Evolutionary conservation across 2,113 vertebrate species (phyloP).

Genomic region (Riparia riparia): DNA sequence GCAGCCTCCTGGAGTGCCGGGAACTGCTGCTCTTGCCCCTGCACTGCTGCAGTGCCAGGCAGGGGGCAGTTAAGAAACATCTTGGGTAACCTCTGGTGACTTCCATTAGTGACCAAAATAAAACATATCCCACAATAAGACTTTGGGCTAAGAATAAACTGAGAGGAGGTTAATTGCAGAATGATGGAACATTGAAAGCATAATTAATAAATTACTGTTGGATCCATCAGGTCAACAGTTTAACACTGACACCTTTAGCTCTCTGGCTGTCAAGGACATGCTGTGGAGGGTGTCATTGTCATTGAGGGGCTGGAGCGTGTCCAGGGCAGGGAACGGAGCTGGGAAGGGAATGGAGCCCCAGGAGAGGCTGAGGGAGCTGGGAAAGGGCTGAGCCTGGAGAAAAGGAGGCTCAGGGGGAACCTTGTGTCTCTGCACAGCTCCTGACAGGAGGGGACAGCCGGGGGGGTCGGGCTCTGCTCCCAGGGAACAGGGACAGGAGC

Average conservation of each 20-base stretch:
- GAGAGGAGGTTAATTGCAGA: background rate
- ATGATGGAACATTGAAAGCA: background rate
- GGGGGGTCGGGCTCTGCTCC: background rate
- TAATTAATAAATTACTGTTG: background rate
- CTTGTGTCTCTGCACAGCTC: background rate
- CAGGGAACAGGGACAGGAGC: background rate
- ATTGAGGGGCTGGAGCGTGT: rapidly evolving
- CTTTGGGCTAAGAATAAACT: background rate
- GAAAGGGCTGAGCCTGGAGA: background rate
- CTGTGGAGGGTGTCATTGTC: background rate
- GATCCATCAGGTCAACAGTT: background rate
- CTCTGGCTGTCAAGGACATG: rapidly evolving
- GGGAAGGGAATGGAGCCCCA: background rate
- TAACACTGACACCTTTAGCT: background rate
- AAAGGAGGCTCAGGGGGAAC: background rate
- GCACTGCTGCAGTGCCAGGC: rapidly evolving
- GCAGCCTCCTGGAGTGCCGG: background rate
- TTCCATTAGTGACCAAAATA: background rate
- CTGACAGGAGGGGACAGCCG: background rate
- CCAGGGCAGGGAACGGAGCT: rapidly evolving
- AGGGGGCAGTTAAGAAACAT: rapidly evolving
- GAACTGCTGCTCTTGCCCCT: background rate
- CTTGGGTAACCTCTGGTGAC: background rate
- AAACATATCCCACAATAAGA: background rate
- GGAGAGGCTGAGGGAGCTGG: background rate